Base-by-base conservation (phyloP, 2,113 vertebrate species). In the Pongo pygmaeus region DNA sequence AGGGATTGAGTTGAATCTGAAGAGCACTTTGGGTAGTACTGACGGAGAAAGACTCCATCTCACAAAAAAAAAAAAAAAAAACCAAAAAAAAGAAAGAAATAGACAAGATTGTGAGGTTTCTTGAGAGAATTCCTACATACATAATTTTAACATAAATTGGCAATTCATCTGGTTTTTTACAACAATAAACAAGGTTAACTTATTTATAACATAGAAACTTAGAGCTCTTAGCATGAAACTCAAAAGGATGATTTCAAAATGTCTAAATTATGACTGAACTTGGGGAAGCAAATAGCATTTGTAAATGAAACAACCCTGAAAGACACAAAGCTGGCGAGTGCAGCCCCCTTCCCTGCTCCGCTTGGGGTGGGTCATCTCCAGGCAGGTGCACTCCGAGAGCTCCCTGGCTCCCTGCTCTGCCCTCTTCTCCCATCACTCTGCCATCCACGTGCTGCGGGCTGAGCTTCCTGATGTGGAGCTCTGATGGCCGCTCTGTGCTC, bases 111-210 rank as follows among this genome's bases (percentile, higher is more conserved):
- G 12, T 46, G 48, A 74, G 12, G 35, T 90, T 89, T 89, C 85
- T 81, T 81, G 6, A 79, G 16, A 79, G 46, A 93, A 77, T 52
- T 94, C 27, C 77, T 72, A 72, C 5, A 13, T 87, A 64, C 30
- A 57, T 32, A 79, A 89, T 64, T 83, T 92, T 89, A 59, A 59
- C 32, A 94, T 83, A 78, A 94, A 74, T 25, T 55, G 32, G 48
- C 38, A 77, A 43, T 69, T 77, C 30, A 10, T 57, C 55, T 77
- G 32, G 30, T 27, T 88, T 86, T 50, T 93, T 64, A 79, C 6
- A 30, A 79, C 35, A 89, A 78, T 64, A 83, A 84, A 74, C 32
- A 89, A 89, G n/a, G 50, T 50, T 72, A 52, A 55, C 30, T 74
- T 80, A 70, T 59, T 79, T 84, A 67, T 69, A 48, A 70, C 1